Percentiles rank a stretch among this genome's conserved stretches.
Evolutionary conservation across 2,888 invertebrate genomes (phyloP).

Genomic region (Blera fallax): DNA sequence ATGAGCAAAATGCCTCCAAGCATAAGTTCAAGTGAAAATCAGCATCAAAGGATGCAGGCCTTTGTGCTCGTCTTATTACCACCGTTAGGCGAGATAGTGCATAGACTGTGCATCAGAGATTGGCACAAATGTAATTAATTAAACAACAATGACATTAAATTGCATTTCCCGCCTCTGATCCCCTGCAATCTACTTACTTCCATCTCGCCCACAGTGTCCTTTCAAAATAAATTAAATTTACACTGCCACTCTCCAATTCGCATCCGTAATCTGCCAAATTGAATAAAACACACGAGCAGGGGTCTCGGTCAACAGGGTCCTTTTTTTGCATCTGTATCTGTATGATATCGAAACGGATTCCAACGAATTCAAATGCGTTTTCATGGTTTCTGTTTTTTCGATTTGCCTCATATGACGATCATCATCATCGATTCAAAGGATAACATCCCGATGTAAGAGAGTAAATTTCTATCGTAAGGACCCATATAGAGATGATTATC

Average conservation of each 20-base stretch:
- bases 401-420: conserved; percentile 4
- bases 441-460: conserved; percentile 2
- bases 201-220: not conserved
- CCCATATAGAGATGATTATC: conserved; percentile 37
- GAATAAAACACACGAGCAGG: conserved; percentile 3
- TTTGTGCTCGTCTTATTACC: conserved; percentile 28
- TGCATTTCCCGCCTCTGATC: not conserved
- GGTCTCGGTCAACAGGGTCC: conserved; percentile 1
- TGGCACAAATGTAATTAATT: conserved; percentile 20
- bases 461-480: conserved; percentile 47
- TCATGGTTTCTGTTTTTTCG: not conserved
- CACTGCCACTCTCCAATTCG: not conserved
- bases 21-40: conserved; percentile 19
- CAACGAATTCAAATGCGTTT: not conserved
- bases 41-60: not conserved
- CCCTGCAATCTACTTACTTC: not conserved
- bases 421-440: conserved; percentile 19
- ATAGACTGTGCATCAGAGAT: not conserved
- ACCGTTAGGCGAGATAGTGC: not conserved
- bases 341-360: not conserved
- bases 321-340: not conserved
- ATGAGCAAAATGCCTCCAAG: not conserved
- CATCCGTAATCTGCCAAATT: conserved; percentile 13
- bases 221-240: conserved; percentile 26
- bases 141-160: conserved; percentile 11